A percentile compares a stretch with the other conserved stretches of the same genome.
These are phyloP conservation scores for Pheosia tremula DNA, from an alignment of 2,888 invertebrate genomes.

Conservation along the genomic window DNA sequence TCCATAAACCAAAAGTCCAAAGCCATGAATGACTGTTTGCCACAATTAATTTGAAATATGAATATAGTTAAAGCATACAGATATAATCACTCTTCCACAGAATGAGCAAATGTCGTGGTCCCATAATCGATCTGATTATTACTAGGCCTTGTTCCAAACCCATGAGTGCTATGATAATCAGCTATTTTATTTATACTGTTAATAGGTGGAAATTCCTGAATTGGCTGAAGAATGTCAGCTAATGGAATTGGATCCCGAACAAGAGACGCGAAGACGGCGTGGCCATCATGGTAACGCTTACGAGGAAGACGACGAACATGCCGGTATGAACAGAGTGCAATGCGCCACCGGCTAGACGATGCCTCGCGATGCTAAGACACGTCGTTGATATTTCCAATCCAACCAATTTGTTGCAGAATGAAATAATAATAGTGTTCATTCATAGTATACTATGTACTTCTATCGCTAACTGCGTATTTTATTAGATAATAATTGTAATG, in stretches of 20 bases:
- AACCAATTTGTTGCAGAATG: slow-evolving; percentile 22
- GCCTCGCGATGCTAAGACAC: slow-evolving; percentile 4
- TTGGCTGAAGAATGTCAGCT: slow-evolving; percentile 90
- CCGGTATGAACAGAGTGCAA: slow-evolving; percentile 89
- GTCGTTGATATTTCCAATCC: slow-evolving; percentile 35
- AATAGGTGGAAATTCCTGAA: slow-evolving; percentile 87
- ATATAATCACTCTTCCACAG: no score
- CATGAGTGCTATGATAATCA: no score
- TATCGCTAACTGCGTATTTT: slow-evolving; percentile 7
- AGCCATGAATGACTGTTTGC: no score
- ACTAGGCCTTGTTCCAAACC: no score
- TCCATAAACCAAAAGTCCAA: no score
- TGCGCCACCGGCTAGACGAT: slow-evolving; percentile 89
- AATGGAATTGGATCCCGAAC: slow-evolving; percentile 91
- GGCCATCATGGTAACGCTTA: slow-evolving; percentile 86
- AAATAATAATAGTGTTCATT: slow-evolving; percentile 25
- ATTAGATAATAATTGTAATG: slow-evolving; percentile 6
- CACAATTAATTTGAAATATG: no score
- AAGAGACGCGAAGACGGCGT: slow-evolving; percentile 87
- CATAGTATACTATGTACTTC: slow-evolving; percentile 6
- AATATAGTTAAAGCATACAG: no score
- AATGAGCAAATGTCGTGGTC: no score
- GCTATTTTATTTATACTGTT: slow-evolving; percentile 3
- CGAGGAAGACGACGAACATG: slow-evolving; percentile 90
- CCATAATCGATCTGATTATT: no score